Percentiles rank a stretch among this genome's conserved stretches.
Evolutionary conservation across 2,797 vertebrate genomes (phyloP).

Genomic region (Sebastes minor): DNA sequence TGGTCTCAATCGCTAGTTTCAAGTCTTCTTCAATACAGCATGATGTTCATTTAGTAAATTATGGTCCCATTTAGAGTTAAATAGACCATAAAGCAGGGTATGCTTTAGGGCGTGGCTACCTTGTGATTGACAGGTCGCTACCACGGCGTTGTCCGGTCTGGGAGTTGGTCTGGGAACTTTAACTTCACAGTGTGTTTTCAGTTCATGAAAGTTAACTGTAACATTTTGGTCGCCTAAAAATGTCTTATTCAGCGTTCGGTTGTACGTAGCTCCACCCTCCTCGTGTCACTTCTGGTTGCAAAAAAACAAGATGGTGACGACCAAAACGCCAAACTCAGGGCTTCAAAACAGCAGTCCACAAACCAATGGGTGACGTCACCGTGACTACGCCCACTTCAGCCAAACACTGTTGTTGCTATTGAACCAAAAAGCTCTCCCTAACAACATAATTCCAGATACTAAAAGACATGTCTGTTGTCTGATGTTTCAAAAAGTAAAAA

Average conservation of each 20-base stretch:
- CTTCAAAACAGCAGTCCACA: background rate
- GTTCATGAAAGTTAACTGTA: too few species aligned
- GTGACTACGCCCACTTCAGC: background rate
- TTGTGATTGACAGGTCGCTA: too few species aligned
- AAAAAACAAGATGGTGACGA: background rate
- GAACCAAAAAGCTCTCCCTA: background rate
- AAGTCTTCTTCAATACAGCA: background rate
- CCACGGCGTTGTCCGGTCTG: too few species aligned
- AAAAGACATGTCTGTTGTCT: background rate
- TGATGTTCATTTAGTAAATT: too few species aligned
- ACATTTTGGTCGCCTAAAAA: background rate
- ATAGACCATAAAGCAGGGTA: too few species aligned
- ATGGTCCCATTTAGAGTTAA: too few species aligned
- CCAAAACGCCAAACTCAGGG: background rate
- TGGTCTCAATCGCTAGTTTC: background rate
- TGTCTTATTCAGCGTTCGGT: background rate
- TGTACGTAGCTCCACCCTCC: background rate
- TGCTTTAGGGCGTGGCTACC: too few species aligned
- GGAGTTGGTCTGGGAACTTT: too few species aligned
- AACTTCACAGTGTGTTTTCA: too few species aligned
- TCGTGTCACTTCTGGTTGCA: background rate
- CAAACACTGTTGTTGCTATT: background rate
- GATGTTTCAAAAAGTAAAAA: background rate
- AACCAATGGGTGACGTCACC: background rate
- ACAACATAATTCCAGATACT: background rate